Conservation (phyloP, 2,797 vertebrate genomes). For the Sebastes diaconus region DNA sequence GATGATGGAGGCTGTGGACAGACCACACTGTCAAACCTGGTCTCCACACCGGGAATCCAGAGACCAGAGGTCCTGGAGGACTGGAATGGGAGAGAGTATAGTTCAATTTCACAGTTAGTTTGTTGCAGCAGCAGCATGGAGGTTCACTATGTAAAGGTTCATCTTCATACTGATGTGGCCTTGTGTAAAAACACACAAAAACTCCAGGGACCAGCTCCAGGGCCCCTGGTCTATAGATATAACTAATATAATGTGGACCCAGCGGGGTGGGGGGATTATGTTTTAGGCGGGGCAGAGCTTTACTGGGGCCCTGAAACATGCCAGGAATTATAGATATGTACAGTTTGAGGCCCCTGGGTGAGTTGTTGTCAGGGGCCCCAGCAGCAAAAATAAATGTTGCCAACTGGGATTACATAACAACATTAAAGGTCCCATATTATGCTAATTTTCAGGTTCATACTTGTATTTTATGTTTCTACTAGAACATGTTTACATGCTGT, state of each 20-base stretch:
- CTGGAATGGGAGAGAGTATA: background rate
- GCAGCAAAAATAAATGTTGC: background rate
- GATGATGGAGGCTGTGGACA: conserved; percentile 30
- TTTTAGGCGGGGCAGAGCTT: background rate
- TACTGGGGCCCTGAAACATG: background rate
- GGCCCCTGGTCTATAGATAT: background rate
- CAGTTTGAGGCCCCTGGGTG: background rate
- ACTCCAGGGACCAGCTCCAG: background rate
- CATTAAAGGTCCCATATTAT: too few relatives aligned
- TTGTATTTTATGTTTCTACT: too few relatives aligned
- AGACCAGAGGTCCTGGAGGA: conserved; percentile 2
- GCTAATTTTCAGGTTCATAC: too few relatives aligned
- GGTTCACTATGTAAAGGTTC: background rate
- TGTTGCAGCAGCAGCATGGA: conserved; percentile 16
- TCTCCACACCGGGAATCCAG: background rate
- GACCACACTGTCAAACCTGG: background rate
- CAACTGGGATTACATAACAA: background rate
- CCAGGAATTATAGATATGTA: background rate
- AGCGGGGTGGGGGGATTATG: background rate
- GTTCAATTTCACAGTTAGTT: conserved; percentile 27
- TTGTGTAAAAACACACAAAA: background rate
- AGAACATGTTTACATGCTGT: too few relatives aligned
- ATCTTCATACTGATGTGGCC: background rate
- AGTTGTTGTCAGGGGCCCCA: background rate
- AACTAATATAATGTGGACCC: background rate